Evolutionary conservation across 2,113 vertebrate species (phyloP), one percentile per base, ranked within the genome.

Genomic region (Corvus hawaiiensis): DNA sequence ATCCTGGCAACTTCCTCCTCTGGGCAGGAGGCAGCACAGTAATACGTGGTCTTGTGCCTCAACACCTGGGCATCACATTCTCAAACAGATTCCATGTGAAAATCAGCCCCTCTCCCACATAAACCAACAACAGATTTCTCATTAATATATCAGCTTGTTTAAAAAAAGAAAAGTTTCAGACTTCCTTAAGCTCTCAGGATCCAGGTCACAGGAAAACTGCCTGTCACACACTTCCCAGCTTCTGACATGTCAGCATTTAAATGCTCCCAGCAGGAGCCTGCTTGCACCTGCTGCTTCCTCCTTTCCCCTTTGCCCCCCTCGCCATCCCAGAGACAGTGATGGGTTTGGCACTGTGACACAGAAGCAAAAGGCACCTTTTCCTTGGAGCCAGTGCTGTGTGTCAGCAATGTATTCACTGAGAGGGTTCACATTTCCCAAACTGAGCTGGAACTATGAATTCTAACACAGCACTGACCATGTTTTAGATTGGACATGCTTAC

Each of bases 401-500:
- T 17, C 32, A 63, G 56, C 4, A 2, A 68, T 16, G 4, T 2
- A 62, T 16, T 23, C 37, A 8, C 64, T 18, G 18, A 30, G 4
- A 18, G n/a, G 28, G 30, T 24, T 69, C 4, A 8, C 55, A 44
- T 18, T 30, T 39, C 37, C 44, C 86, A 54, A 62, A 54, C 32
- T 19, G 62, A 89, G 26, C 7, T 44, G 27, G 52, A 68, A 13
- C 33, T 24, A 10, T 9, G 33, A 73, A 52, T 37, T 80, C 49
- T 44, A 37, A 35, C 48, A 26, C 1, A 8, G 2, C 2, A 73
- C 35, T 46, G 39, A 8, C 37, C 0, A 0, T 27, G 54, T 51
- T 75, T 85, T 32, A 69, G 37, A 69, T 0, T 6, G 33, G 63
- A 59, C 3, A 1, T 11, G 46, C 21, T 49, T 33, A 72, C 17